Evolutionary conservation across 2,113 vertebrate genomes (phyloP).

Genomic region (Sporophila hypoxantha): DNA sequence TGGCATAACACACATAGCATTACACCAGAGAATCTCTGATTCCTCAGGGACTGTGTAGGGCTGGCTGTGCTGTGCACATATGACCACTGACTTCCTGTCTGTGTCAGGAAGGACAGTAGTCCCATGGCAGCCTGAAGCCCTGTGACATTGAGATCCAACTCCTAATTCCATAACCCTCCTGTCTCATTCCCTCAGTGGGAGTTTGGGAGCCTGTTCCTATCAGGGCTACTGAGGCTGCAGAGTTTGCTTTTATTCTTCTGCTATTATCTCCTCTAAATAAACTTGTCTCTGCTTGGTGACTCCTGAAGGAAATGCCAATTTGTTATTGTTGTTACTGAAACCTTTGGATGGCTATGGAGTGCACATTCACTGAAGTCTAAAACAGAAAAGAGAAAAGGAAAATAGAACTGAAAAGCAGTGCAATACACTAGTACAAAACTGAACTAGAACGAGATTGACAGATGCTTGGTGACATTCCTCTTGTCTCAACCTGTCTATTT

Average conservation of each 20-base stretch:
- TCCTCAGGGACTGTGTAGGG: not conserved
- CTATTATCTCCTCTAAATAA: not conserved
- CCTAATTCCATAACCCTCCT: not conserved
- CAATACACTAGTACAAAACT: not conserved
- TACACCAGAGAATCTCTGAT: not conserved
- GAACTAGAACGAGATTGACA: not conserved
- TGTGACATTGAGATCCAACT: not conserved
- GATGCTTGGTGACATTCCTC: not conserved
- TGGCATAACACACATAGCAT: not conserved
- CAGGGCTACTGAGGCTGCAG: not conserved
- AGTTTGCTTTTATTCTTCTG: not conserved
- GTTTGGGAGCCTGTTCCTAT: not conserved
- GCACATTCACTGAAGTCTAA: not conserved
- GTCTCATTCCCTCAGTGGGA: not conserved
- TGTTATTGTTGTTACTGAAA: not conserved
- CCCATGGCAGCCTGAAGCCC: not conserved
- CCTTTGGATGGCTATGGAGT: not conserved
- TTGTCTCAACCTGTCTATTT: not conserved
- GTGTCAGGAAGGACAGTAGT: not conserved
- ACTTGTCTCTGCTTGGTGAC: not conserved
- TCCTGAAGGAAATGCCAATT: not conserved
- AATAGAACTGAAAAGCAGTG: not conserved
- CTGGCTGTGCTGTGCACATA: not conserved
- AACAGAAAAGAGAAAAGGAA: not conserved
- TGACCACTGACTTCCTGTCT: not conserved